Percentiles rank a stretch among this genome's conserved stretches.
Evolutionary conservation across 2,888 invertebrate genomes (phyloP).

Genomic region (Mythimna pallens): DNA sequence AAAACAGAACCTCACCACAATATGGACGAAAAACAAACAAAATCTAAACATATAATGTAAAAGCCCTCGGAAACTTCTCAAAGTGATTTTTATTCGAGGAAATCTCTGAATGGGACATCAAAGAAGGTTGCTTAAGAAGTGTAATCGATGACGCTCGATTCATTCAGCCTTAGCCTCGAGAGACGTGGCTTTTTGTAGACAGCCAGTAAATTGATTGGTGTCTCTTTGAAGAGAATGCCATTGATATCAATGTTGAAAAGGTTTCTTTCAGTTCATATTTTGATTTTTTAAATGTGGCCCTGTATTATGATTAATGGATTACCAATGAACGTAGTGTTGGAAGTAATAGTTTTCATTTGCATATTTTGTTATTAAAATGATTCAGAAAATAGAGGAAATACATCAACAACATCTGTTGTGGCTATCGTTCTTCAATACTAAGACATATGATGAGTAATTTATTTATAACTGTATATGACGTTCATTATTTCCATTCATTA

Average conservation of each 20-base stretch:
- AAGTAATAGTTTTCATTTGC: not conserved
- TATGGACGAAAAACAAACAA: constrained; percentile 5
- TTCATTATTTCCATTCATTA: not conserved
- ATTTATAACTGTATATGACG: not conserved
- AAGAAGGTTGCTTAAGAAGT: constrained; percentile 18
- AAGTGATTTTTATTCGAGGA: constrained; percentile 44
- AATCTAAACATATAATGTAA: not conserved
- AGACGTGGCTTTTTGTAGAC: constrained; percentile 21
- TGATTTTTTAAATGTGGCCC: not conserved
- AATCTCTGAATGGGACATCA: constrained; percentile 33
- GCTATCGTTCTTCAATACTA: not conserved
- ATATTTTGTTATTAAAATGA: not conserved
- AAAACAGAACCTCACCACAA: not conserved
- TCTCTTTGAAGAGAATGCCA: constrained; percentile 19
- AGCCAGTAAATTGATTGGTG: constrained; percentile 37
- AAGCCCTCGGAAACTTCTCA: constrained; percentile 47
- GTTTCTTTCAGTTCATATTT: not conserved
- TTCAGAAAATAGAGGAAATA: not conserved
- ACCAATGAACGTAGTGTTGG: not conserved
- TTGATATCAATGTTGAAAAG: constrained; percentile 2
- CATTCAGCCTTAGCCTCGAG: constrained; percentile 17
- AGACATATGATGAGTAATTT: not conserved
- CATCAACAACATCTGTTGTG: not conserved
- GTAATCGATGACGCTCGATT: constrained; percentile 30
- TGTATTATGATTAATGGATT: not conserved